Evolutionary conservation across 2,113 vertebrate species (phyloP).

Genomic region (Lota lota): DNA sequence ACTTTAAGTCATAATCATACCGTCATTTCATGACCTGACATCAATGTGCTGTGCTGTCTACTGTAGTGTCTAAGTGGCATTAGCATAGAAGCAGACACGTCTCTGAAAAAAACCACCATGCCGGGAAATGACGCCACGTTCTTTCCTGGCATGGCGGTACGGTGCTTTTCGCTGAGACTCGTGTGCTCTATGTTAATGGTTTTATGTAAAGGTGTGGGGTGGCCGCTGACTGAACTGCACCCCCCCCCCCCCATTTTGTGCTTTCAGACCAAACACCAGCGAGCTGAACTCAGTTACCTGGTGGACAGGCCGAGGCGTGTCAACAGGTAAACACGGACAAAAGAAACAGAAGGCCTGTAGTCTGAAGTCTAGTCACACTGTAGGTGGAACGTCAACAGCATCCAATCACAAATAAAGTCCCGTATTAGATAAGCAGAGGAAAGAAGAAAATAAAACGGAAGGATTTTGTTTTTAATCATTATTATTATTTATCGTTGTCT

Average conservation of each 20-base stretch:
- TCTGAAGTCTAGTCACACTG: too few relatives aligned
- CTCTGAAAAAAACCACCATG: too few relatives aligned
- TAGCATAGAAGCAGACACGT: too few relatives aligned
- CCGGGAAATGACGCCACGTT: too few relatives aligned
- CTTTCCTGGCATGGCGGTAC: too few relatives aligned
- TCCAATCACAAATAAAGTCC: background rate
- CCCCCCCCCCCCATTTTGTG: conserved; percentile 51
- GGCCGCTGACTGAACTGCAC: too few relatives aligned
- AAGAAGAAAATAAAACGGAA: background rate
- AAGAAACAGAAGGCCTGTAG: background rate
- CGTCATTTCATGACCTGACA: background rate
- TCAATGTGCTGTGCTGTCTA: background rate
- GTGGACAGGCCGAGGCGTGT: conserved; percentile 95
- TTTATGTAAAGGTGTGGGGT: background rate
- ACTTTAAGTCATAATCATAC: background rate
- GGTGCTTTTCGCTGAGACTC: too few relatives aligned
- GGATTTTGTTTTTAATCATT: too few relatives aligned
- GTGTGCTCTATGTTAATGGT: conserved; percentile 3
- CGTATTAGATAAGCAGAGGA: background rate
- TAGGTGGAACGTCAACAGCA: too few relatives aligned
- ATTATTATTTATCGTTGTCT: too few relatives aligned
- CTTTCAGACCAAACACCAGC: conserved; percentile 94
- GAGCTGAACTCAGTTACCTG: conserved; percentile 96
- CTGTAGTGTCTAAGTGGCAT: conserved; percentile 9
- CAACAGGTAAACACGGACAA: conserved; percentile 84